Base-by-base conservation (phyloP, 2,113 vertebrate species). In the Sylvietta virens region DNA sequence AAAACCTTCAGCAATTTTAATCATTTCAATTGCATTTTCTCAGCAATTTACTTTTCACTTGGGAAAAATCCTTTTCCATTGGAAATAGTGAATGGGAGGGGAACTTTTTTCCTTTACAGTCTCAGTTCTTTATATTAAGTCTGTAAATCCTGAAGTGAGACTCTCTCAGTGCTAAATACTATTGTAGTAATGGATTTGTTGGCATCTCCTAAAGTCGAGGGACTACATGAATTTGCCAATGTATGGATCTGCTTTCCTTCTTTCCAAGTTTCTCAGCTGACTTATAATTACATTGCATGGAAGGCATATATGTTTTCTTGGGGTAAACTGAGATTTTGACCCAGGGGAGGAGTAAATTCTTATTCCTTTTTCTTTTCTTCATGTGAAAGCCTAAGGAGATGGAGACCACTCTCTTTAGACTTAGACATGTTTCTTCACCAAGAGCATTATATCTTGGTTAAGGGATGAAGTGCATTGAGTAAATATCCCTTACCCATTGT, bases 41-140 rank as follows among this genome's bases (percentile, higher is more conserved):
- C 95, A 95, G 90, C 95, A 95, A 96, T 97, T 97, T 96, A 78
- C 67, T 96, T 96, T 96, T 94, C 97, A 94, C 95, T 94, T 92
- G 96, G 95, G 96, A 87, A 91, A 90, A 97, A 84, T 72, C 26
- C 76, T 91, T 92, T 89, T 94, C 88, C 88, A 94, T 65, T 95
- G 84, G 88, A 97, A 94, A 91, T 51, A 70, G 78, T 66, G 81
- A 94, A 81, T 62, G 64, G 35, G 76, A 92, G 88, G 51, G 76
- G 61, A 92, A 37, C 91, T 88, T 94, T 78, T 86, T 91, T 81
- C 61, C 62, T 85, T 83, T 76, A 73, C 72, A 92, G 58, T 31
- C 54, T 42, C 86, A 80, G 48, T 91, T 97, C 73, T 92, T 91
- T 94, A 65, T 95, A 92, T 96, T 95, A 90, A 96, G 90, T 56